A percentile compares a stretch with the other conserved stretches of the same genome.
phyloP scores from a whole-genome alignment of 2,113 vertebrate genomes.

The Tapirus terrestris region DNA sequence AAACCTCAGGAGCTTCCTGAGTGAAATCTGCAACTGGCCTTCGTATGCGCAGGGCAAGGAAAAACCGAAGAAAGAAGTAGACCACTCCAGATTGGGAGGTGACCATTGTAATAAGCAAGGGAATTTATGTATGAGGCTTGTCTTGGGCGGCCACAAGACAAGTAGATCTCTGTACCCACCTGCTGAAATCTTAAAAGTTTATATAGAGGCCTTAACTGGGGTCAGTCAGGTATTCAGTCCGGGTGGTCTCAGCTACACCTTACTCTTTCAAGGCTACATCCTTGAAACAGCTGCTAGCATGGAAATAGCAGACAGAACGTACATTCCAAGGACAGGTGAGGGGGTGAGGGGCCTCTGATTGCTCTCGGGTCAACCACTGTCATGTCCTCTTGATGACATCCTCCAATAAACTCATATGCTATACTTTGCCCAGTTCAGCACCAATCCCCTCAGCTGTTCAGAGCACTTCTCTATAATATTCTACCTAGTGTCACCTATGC shows the following conservation, averaged over 20 bases:
- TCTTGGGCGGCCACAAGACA: background rate
- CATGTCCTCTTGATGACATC: background rate
- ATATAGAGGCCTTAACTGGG: background rate
- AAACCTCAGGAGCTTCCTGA: background rate
- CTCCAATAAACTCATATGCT: background rate
- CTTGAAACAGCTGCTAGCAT: background rate
- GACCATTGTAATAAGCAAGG: background rate
- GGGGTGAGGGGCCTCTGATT: background rate
- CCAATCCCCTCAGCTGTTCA: background rate
- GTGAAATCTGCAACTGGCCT: background rate
- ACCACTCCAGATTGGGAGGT: too few species aligned
- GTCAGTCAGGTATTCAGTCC: background rate
- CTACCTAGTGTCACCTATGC: accelerated
- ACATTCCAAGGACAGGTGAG: background rate
- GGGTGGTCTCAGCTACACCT: background rate
- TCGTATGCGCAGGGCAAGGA: background rate
- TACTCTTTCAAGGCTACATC: background rate
- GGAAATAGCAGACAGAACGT: background rate
- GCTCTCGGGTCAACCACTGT: accelerated
- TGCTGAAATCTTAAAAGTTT: background rate
- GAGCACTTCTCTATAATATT: background rate
- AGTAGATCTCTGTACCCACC: background rate
- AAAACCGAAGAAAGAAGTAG: background rate
- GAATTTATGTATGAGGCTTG: background rate
- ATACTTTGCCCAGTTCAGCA: background rate